These are phyloP conservation scores for Bombus waltoni DNA, from an alignment of 1,140 invertebrate species.

Conservation along the genomic window DNA sequence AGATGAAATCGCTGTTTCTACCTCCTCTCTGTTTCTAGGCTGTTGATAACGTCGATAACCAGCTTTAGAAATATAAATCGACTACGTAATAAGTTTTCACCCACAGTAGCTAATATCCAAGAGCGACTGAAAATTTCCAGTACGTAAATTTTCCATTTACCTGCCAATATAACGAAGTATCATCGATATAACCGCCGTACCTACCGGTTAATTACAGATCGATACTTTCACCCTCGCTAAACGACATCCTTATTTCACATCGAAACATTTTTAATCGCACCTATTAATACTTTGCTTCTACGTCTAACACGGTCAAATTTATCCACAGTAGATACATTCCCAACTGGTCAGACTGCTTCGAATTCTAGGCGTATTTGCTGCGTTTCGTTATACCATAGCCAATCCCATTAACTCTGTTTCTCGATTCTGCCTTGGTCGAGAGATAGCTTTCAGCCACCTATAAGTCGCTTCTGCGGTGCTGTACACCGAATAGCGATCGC, in stretches of 20 bases:
- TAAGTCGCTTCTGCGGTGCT: not conserved
- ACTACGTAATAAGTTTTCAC: not conserved
- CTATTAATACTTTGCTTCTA: not conserved
- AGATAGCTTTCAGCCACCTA: not conserved
- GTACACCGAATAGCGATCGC: not conserved
- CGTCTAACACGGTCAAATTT: too few relatives aligned
- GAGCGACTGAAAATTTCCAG: not conserved
- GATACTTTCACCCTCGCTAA: not conserved
- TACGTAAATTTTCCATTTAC: not conserved
- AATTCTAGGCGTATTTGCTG: not conserved
- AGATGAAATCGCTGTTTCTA: too few relatives aligned
- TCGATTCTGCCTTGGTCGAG: not conserved
- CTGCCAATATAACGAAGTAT: not conserved
- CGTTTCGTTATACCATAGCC: not conserved
- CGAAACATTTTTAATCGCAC: not conserved
- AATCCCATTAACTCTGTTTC: conserved; percentile 13
- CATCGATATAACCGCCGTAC: not conserved
- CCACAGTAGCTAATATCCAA: not conserved
- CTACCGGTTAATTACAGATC: not conserved
- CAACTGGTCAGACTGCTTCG: not conserved
- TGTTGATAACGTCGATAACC: too few relatives aligned
- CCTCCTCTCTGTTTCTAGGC: not conserved
- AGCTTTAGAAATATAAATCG: not conserved
- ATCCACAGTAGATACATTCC: not conserved
- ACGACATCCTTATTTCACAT: not conserved